Evolutionary conservation across 2,113 vertebrate species (phyloP), one percentile per base, ranked within the genome.

Genomic region (Xiphias gladius): DNA sequence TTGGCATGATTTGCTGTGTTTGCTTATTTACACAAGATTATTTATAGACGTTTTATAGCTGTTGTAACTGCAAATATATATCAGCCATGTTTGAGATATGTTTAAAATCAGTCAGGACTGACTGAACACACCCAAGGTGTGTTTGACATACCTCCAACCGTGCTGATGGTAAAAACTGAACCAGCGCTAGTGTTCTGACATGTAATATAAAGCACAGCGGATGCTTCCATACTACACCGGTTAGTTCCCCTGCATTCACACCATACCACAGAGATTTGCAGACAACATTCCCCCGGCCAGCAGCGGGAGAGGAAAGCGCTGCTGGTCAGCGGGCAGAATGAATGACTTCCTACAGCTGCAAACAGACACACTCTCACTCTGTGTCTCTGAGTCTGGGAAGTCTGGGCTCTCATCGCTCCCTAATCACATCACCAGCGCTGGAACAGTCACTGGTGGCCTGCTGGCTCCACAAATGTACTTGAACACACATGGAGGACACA

Each of bases 331-430:
- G 58, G 71, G 69, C 76, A 83, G 75, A 88, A 94, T 92, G 86
- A 94, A 92, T 93, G 87, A 93, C 92, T 92, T 94, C 88, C 93
- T 88, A 80, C 93, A 94, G 92, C 90, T 95, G 92, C 86, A 87
- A 67, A 69, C 78, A 83, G 76, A 89, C 24, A 52, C 66, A 72
- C 67, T 86, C 58, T 73, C 54, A 54, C 68, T 74, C 77, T 88
- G 76, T 46, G 70, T 76, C 57, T 89, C 75, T 50, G 46, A 43
- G 64, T 69, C 59, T 76, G 50, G 54, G 61, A 73, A 62, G 69
- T 90, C 80, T 83, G 50, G 71, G 72, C 87, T 69, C 63, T 77
- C 85, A 83, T 82, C 86, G 59, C 89, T 85, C 77, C 62, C 82
- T 90, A 79, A 93, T 89, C 84, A 89, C 84, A 86, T 89, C 82